Evolutionary conservation across 2,888 invertebrate species (phyloP).

Genomic region (Geotrupes spiniger): DNA sequence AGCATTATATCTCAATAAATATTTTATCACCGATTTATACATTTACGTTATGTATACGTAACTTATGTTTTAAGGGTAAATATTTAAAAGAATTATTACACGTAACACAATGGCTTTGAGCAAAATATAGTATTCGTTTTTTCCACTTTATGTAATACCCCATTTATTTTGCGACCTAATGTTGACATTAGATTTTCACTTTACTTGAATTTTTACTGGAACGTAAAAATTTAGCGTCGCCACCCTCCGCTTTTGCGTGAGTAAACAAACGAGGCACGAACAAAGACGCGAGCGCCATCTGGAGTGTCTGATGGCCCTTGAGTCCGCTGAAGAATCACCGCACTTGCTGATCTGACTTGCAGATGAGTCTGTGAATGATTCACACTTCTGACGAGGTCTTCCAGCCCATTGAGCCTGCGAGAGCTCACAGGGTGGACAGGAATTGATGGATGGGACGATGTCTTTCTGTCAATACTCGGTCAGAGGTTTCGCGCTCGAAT

Average conservation of each 20-base stretch:
- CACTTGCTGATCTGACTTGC: conserved; percentile 43
- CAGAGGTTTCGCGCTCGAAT: conserved; percentile 23
- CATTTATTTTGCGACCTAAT: no score
- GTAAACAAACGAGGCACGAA: conserved; percentile 25
- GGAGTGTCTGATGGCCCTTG: conserved; percentile 35
- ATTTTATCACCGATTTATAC: no score
- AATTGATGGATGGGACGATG: conserved; percentile 36
- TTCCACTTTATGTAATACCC: no score
- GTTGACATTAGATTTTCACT: background rate
- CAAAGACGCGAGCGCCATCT: conserved; percentile 30
- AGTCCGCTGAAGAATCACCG: conserved; percentile 34
- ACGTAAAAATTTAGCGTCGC: conserved; percentile 18
- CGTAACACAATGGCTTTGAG: no score
- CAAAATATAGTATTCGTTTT: no score
- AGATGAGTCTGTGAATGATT: conserved; percentile 45
- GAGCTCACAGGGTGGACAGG: conserved; percentile 32
- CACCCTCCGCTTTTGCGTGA: conserved; percentile 16
- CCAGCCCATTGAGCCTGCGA: conserved; percentile 42
- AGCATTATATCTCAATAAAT: no score
- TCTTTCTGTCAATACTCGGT: conserved; percentile 34
- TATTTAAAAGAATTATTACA: no score
- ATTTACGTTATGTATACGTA: no score
- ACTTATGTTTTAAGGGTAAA: no score
- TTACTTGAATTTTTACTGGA: conserved; percentile 16
- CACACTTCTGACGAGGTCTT: conserved; percentile 44